These are phyloP conservation scores for Polypterus senegalus DNA, from an alignment of 2,113 vertebrate species.

Conservation along the genomic window DNA sequence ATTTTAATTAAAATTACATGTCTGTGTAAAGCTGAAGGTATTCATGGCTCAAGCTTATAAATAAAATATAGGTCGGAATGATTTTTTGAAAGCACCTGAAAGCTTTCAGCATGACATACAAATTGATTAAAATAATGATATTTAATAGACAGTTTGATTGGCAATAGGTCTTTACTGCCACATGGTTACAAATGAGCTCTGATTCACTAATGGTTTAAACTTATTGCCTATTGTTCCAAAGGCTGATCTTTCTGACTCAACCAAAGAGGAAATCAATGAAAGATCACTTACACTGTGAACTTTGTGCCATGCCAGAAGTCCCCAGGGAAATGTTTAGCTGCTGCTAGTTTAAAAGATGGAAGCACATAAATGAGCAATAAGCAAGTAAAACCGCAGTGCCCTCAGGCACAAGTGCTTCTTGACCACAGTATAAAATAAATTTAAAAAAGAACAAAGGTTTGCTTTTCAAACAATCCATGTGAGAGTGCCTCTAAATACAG, in stretches of 20 bases:
- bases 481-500: neutral
- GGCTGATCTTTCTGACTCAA: constrained; percentile 50
- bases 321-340: constrained; percentile 39
- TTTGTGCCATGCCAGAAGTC: constrained; percentile 47
- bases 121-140: neutral
- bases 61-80: too few relatives aligned
- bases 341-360: constrained; percentile 38
- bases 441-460: neutral
- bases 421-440: neutral
- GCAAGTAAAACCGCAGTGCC: constrained; percentile 27
- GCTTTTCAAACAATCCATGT: neutral
- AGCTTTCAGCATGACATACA: neutral
- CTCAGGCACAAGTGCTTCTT: constrained; percentile 14
- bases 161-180: constrained; percentile 41
- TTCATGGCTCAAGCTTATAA: too few relatives aligned
- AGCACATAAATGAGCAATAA: constrained; percentile 35
- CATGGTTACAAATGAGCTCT: constrained; percentile 50
- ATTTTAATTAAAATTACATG: too few relatives aligned
- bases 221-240: constrained; percentile 59
- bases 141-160: constrained; percentile 29
- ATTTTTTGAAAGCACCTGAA: too few relatives aligned
- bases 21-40: too few relatives aligned
- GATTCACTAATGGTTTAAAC: constrained; percentile 57
- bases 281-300: constrained; percentile 42
- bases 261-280: constrained; percentile 54